A percentile compares a stretch with the other conserved stretches of the same genome.
Evolutionary conservation across 2,113 vertebrate species (phyloP).

Genomic region (Muntiacus muntjak): DNA sequence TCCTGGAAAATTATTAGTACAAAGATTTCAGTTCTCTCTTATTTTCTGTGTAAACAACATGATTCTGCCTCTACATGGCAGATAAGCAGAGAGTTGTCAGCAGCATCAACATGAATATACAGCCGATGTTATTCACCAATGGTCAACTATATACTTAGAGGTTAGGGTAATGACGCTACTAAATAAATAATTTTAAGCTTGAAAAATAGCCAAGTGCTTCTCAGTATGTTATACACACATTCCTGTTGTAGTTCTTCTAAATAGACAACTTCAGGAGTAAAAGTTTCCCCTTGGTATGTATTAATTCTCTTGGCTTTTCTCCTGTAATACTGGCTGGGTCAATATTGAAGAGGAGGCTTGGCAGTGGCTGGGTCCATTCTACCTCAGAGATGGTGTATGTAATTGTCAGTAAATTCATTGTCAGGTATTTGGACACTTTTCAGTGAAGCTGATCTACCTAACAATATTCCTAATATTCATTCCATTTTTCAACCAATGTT

Average conservation of each 20-base stretch:
- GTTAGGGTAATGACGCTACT: not conserved
- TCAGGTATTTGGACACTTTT: not conserved
- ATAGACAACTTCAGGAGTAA: not conserved
- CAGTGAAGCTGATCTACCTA: not conserved
- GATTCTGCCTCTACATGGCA: not conserved
- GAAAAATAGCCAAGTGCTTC: not conserved
- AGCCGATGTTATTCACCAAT: not conserved
- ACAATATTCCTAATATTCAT: slow-evolving; percentile 8
- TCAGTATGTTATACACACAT: not conserved
- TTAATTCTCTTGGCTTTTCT: not conserved
- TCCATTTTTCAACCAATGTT: not conserved
- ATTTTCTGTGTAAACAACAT: not conserved
- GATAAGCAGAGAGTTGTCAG: not conserved
- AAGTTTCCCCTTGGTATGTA: not conserved
- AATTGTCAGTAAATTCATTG: not conserved
- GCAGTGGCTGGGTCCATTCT: not conserved
- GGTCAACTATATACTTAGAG: not conserved
- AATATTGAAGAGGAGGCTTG: not conserved
- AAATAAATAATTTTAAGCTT: not conserved
- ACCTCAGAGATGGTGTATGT: not conserved
- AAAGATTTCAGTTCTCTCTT: not conserved
- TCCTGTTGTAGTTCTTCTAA: not conserved
- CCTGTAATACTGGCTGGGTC: not conserved
- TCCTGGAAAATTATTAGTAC: not conserved
- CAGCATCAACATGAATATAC: not conserved